phyloP scores from a whole-genome alignment of 2,113 vertebrate species.

The Macrotus californicus region DNA sequence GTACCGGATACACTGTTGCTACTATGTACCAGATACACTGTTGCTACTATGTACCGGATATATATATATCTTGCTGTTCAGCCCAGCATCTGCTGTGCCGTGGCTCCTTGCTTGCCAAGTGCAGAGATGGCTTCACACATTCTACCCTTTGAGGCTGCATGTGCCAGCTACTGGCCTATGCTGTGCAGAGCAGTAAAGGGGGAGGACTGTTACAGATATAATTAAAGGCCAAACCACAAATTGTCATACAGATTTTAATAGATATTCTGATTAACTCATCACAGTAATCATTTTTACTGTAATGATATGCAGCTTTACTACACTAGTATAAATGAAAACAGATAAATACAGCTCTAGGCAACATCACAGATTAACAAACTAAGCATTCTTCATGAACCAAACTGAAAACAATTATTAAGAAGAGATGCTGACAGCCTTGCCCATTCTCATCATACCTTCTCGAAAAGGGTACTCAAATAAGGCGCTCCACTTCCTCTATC shows the following conservation, averaged over 20 bases:
- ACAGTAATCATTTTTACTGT: slow-evolving; percentile 87
- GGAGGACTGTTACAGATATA: neutral
- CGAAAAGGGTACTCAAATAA: slow-evolving; percentile 72
- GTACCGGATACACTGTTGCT: neutral
- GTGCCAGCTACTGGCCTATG: neutral
- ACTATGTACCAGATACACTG: neutral
- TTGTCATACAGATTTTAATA: slow-evolving; percentile 83
- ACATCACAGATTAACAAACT: slow-evolving; percentile 88
- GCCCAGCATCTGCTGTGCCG: neutral
- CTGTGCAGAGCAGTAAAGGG: neutral
- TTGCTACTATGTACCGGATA: neutral
- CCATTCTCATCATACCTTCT: slow-evolving; percentile 65
- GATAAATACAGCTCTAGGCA: slow-evolving; percentile 89
- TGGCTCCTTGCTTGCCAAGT: neutral
- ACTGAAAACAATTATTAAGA: slow-evolving; percentile 73
- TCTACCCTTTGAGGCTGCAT: neutral
- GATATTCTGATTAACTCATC: slow-evolving; percentile 90
- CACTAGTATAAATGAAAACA: slow-evolving; percentile 94
- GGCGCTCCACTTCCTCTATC: slow-evolving; percentile 64
- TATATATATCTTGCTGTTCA: neutral
- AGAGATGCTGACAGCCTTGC: slow-evolving; percentile 73
- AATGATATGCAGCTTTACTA: slow-evolving; percentile 91
- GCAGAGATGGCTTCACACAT: neutral
- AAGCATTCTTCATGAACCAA: slow-evolving; percentile 83
- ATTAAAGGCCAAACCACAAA: slow-evolving; percentile 71